phyloP scores from a whole-genome alignment of 92 coral and sea anemone species.

The Meandrina meandrites region DNA sequence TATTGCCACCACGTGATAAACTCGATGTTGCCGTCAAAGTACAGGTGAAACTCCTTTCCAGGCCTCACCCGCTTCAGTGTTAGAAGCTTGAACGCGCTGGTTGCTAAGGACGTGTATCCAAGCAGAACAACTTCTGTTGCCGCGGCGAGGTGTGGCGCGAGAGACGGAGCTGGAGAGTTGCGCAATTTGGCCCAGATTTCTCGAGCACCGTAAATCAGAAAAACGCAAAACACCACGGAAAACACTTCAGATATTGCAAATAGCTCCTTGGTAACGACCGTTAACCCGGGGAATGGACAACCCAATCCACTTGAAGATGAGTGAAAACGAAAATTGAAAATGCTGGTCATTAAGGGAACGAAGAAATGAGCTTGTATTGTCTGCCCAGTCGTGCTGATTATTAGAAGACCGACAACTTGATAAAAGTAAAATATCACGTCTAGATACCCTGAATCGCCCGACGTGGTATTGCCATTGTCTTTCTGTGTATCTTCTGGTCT shows the following conservation, averaged over 20 bases:
- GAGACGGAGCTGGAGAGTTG: conserved; percentile 24
- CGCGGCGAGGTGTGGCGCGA: conserved; percentile 61
- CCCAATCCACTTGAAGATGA: conserved; percentile 37
- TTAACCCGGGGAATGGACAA: conserved; percentile 72
- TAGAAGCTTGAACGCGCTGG: conserved; percentile 59
- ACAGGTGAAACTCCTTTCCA: conserved; percentile 43
- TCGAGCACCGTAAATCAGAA: conserved; percentile 43
- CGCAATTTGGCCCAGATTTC: conserved; percentile 36
- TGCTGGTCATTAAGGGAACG: conserved; percentile 19
- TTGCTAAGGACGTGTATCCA: conserved; percentile 63
- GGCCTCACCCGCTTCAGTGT: conserved; percentile 38
- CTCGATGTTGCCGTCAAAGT: conserved; percentile 75
- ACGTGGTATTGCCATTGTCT: conserved; percentile 16
- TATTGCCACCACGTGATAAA: conserved; percentile 74
- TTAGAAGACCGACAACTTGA: conserved; percentile 64
- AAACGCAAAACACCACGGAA: conserved; percentile 42
- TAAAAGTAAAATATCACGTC: conserved; percentile 78
- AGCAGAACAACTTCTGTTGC: conserved; percentile 59
- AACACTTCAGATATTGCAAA: conserved; percentile 51
- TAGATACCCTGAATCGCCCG: conserved; percentile 36
- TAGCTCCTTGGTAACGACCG: conserved; percentile 64
- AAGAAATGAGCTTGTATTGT: conserved; percentile 30
- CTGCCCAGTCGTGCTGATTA: conserved; percentile 45
- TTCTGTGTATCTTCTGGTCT: not conserved
- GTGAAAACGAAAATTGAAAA: conserved; percentile 48